Base-by-base conservation (phyloP, 2,888 invertebrate species). In the Odiellus spinosus region DNA sequence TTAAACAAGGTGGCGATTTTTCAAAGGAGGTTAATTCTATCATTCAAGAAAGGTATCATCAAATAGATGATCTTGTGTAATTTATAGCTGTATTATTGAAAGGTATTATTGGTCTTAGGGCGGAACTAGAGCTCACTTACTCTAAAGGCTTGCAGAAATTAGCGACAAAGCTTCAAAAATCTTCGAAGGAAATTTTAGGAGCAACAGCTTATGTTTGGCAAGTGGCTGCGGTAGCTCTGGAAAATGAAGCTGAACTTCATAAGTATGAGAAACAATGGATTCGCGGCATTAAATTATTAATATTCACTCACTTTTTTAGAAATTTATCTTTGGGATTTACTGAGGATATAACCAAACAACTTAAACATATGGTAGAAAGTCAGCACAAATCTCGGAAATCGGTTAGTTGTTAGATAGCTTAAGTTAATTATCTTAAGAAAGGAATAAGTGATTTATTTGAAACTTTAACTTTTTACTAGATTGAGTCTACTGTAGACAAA, bases 21-120 rank as follows among this genome's bases (percentile, higher is more conserved):
- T 87, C 88, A 69, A 90, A 91, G 63, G 91, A 93, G 63, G 71
- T 93, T 44, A 77, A 86, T 5, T 72, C 77, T 40, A 84, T 91
- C 60, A 70, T 93, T 56, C 87, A 88, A 68, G 91, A 93, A 71
- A 82, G 91, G 90, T 88, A n/a, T n/a, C n/a, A n/a, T n/a, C n/a
- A n/a, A n/a, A 70, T n/a, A n/a, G n/a, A n/a, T n/a, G n/a, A n/a
- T n/a, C n/a, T n/a, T n/a, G n/a, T n/a, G n/a, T n/a, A n/a, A n/a
- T n/a, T n/a, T n/a, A n/a, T n/a, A n/a, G n/a, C n/a, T n/a, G n/a
- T n/a, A n/a, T n/a, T n/a, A n/a, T n/a, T n/a, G n/a, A n/a, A n/a
- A n/a, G n/a, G n/a, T n/a, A n/a, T n/a, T n/a, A n/a, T n/a, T n/a
- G n/a, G n/a, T n/a, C n/a, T n/a, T 8, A 90, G 91, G 68, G 80